Evolutionary conservation across 1,140 invertebrate species (phyloP).

Genomic region (Ooceraea biroi): DNA sequence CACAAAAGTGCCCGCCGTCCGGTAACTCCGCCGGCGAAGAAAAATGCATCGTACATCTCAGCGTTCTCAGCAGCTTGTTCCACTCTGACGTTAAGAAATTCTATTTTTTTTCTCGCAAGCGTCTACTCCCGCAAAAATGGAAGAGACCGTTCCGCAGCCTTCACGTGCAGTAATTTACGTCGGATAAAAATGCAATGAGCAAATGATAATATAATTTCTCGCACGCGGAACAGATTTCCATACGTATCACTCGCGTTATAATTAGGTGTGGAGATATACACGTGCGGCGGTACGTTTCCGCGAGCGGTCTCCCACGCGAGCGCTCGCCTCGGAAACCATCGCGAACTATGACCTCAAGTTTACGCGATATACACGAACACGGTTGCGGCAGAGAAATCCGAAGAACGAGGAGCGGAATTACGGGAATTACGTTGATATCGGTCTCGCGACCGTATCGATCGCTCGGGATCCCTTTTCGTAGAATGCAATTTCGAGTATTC

Average conservation of each 20-base stretch:
- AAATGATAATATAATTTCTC: background rate
- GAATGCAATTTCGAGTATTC: constrained; percentile 61
- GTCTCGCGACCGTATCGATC: constrained; percentile 54
- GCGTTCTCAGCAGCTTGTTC: background rate
- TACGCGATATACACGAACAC: constrained; percentile 34
- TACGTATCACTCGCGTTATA: constrained; percentile 8
- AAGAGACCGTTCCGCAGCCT: background rate
- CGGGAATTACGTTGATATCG: constrained; percentile 58
- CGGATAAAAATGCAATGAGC: background rate
- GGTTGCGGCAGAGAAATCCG: constrained; percentile 35
- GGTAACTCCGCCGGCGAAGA: background rate
- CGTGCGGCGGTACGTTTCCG: constrained; percentile 6
- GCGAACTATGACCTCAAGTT: constrained; percentile 56
- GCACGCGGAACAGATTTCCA: background rate
- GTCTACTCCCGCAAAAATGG: background rate
- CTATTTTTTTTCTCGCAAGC: background rate
- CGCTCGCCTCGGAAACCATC: constrained; percentile 48
- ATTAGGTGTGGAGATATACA: constrained; percentile 49
- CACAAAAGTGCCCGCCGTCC: background rate
- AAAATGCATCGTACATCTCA: background rate
- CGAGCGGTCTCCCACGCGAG: constrained; percentile 23
- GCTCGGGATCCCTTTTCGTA: constrained; percentile 45
- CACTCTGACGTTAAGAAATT: background rate
- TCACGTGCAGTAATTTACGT: background rate
- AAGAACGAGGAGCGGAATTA: constrained; percentile 61